Percentiles rank a stretch among this genome's conserved stretches.
These are phyloP conservation scores for Drosophila helvetica DNA, from an alignment of 2,888 invertebrate genomes.

Conservation along the genomic window DNA sequence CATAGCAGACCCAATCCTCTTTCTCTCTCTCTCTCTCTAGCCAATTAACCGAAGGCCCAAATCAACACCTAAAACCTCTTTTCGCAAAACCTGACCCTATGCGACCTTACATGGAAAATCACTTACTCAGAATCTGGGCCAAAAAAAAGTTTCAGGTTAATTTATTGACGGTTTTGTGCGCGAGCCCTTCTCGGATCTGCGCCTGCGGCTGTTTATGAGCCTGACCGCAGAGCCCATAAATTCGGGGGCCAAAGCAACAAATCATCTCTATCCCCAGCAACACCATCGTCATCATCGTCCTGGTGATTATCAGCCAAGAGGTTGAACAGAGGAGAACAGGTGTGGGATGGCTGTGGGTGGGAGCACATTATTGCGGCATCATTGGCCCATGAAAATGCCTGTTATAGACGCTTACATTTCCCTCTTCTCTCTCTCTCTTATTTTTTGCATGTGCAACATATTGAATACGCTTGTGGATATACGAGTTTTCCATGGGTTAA, in stretches of 20 bases:
- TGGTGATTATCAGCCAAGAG: constrained; percentile 6
- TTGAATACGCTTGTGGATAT: constrained; percentile 48
- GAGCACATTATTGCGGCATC: constrained; percentile 62
- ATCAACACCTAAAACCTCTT: constrained; percentile 1
- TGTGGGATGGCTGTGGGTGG: constrained; percentile 1
- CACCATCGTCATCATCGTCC: constrained; percentile 24
- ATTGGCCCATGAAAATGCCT: constrained; percentile 69
- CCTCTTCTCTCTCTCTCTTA: background rate
- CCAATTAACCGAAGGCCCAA: constrained; percentile 14
- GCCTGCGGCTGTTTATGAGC: constrained; percentile 49
- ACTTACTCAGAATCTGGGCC: constrained; percentile 52
- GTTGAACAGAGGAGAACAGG: background rate
- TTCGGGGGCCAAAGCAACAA: constrained; percentile 53
- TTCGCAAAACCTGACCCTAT: constrained; percentile 1
- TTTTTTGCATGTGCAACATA: constrained; percentile 55
- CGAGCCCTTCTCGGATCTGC: constrained; percentile 8
- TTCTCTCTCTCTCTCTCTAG: background rate
- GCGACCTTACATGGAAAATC: constrained; percentile 59
- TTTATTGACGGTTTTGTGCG: constrained; percentile 56
- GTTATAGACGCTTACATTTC: constrained; percentile 30
- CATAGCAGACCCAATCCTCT: background rate
- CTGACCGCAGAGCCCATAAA: constrained; percentile 58
- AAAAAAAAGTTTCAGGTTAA: constrained; percentile 40
- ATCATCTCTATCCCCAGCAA: constrained; percentile 47
- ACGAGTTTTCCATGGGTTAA: background rate